Evolutionary conservation across 2,888 invertebrate species (phyloP), one percentile per base, ranked within the genome.

Genomic region (Parasteatoda lunata): DNA sequence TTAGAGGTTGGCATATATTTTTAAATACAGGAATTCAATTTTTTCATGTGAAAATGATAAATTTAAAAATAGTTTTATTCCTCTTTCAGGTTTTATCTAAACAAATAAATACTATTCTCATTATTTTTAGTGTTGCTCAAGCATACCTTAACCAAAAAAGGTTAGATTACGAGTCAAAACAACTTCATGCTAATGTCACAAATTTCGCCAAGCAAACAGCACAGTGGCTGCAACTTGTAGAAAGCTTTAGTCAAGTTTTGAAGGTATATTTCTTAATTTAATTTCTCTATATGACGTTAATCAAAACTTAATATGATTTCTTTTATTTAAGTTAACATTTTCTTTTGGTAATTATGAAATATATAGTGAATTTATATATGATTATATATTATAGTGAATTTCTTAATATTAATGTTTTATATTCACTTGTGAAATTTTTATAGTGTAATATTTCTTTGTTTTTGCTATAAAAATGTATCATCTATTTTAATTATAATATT

Each of bases 71-170:
- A 4, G n/a, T 0, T 59, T 59, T 59, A 4, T 59, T 3, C 11
- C n/a, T 4, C n/a, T 59, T 59, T 3, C n/a, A 13, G 64, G n/a
- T 13, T 59, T 59, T 59, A 59, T 15, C 30, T 45, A 1, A 15
- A 30, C 5, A 15, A 13, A 15, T 9, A 68, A 30, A 5, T 68
- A 68, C 4, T 68, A 4, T 68, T 68, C 11, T 70, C n/a, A 48
- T 81, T 76, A 93, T 93, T 89, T 90, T 8, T 92, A 97, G 98
- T 11, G 98, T 99, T 4, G 98, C 99, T 0, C 98, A 98, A 93
- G 99, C 99, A 0, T 99, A 99, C 92, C 93, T 98, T 69, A 99
- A 99, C 92, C 99, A 99, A 92, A 98, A 98, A 92, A 96, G 98
- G 91, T 93, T 99, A 80, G 99, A 99, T 92, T 96, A 97, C 3